Evolutionary conservation across 2,113 vertebrate genomes (phyloP).

Genomic region (Sardina pilchardus): DNA sequence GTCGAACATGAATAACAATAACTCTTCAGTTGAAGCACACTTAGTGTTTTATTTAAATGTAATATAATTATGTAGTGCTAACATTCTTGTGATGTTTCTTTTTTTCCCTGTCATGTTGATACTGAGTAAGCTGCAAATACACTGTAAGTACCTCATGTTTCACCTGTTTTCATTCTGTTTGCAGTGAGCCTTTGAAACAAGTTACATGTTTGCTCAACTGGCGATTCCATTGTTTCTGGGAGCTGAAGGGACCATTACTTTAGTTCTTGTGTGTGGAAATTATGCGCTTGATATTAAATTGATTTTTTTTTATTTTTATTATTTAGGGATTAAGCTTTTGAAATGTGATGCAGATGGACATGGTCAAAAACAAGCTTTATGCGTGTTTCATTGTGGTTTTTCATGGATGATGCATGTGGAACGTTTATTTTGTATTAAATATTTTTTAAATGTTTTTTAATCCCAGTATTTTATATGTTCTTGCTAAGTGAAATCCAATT

Average conservation of each 20-base stretch:
- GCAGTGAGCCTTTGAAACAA: neutral
- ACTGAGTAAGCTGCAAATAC: neutral
- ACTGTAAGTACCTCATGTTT: conserved; percentile 9
- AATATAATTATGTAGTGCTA: neutral
- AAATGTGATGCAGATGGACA: neutral
- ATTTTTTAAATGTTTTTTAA: neutral
- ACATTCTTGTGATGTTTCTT: neutral
- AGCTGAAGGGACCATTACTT: neutral
- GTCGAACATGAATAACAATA: neutral
- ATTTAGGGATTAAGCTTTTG: neutral
- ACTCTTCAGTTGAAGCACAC: neutral
- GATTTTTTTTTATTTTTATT: neutral
- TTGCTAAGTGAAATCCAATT: neutral
- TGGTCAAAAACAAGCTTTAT: neutral
- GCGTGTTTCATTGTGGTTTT: neutral
- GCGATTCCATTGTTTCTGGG: neutral
- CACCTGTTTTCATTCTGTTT: neutral
- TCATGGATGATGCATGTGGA: neutral
- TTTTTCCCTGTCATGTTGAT: neutral
- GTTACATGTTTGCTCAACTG: neutral
- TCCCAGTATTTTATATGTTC: neutral
- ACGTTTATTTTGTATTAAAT: neutral
- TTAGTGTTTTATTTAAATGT: conserved; percentile 16
- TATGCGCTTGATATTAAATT: neutral
- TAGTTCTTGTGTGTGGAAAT: neutral